A percentile compares a stretch with the other conserved stretches of the same genome.
Evolutionary conservation across 2,797 vertebrate species (phyloP).

Genomic region (Onychomys torridus): DNA sequence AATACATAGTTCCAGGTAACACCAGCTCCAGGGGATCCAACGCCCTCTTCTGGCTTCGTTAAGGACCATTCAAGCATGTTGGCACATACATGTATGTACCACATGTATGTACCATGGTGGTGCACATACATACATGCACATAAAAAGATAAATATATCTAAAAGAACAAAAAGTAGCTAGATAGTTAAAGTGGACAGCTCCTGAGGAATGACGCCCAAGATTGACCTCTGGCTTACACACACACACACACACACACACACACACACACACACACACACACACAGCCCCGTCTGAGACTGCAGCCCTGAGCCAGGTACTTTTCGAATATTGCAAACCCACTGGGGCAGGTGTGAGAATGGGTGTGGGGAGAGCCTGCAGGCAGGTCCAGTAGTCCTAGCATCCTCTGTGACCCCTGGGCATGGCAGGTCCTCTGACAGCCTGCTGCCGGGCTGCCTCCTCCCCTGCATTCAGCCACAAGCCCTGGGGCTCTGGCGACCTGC

Average conservation of each 20-base stretch:
- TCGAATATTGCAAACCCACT: neutral
- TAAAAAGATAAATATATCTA: neutral
- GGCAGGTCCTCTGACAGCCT: neutral
- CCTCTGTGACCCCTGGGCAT: neutral
- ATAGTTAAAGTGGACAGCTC: neutral
- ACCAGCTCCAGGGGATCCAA: neutral
- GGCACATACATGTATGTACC: neutral
- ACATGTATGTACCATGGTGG: too few relatives aligned
- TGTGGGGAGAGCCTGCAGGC: neutral
- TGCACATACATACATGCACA: neutral
- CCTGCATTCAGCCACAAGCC: neutral
- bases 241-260: too few relatives aligned
- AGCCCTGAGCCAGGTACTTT: neutral
- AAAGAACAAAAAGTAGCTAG: neutral
- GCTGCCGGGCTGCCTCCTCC: neutral
- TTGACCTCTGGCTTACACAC: neutral
- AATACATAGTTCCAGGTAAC: neutral
- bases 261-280: too few relatives aligned
- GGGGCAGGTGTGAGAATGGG: neutral
- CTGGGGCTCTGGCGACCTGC: conserved; percentile 56
- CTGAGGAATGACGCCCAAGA: neutral
- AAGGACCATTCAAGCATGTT: neutral
- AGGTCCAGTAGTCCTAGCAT: neutral
- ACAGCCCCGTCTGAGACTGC: neutral
- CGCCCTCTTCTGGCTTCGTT: neutral